phyloP scores from a whole-genome alignment of 2,113 vertebrate species.

The Pachyramphus minor region DNA sequence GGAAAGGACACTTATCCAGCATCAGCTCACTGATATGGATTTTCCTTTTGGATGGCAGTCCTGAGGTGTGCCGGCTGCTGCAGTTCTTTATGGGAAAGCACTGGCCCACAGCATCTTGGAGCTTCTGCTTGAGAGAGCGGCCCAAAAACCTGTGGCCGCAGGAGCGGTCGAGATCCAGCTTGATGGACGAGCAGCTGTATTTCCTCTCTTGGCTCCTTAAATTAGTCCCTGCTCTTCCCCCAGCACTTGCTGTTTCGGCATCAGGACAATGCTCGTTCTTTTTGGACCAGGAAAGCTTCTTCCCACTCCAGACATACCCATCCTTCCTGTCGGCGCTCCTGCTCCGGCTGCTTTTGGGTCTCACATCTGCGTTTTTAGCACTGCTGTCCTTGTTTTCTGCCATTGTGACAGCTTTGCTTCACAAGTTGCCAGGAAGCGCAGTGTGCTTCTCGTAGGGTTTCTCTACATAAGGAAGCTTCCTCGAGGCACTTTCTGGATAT shows the following conservation, averaged over 20 bases:
- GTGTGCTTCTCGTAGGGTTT: neutral
- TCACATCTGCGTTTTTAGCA: conserved; percentile 77
- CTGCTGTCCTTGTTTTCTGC: conserved; percentile 80
- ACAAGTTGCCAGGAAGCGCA: conserved; percentile 1
- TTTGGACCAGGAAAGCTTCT: conserved; percentile 87
- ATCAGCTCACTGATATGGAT: conserved; percentile 95
- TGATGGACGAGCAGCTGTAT: conserved; percentile 83
- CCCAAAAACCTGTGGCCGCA: conserved; percentile 85
- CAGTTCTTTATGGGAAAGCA: conserved; percentile 91
- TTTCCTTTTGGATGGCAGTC: conserved; percentile 89
- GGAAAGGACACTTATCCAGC: conserved; percentile 94
- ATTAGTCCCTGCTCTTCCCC: conserved; percentile 68
- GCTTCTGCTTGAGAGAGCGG: conserved; percentile 90
- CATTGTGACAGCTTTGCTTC: conserved; percentile 63
- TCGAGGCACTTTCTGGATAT: conserved; percentile 46
- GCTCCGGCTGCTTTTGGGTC: conserved; percentile 88
- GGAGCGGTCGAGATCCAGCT: conserved; percentile 79
- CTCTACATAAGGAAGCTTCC: conserved; percentile 55
- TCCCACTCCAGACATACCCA: conserved; percentile 89
- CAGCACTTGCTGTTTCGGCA: conserved; percentile 54
- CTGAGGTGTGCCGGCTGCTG: conserved; percentile 78
- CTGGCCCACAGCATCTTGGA: conserved; percentile 93
- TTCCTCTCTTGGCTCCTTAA: conserved; percentile 84
- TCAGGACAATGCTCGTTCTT: conserved; percentile 74
- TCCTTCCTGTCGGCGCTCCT: conserved; percentile 89